Conservation (phyloP, 92 coral and sea anemone species). For the Hydrozoanthus gracilis region DNA sequence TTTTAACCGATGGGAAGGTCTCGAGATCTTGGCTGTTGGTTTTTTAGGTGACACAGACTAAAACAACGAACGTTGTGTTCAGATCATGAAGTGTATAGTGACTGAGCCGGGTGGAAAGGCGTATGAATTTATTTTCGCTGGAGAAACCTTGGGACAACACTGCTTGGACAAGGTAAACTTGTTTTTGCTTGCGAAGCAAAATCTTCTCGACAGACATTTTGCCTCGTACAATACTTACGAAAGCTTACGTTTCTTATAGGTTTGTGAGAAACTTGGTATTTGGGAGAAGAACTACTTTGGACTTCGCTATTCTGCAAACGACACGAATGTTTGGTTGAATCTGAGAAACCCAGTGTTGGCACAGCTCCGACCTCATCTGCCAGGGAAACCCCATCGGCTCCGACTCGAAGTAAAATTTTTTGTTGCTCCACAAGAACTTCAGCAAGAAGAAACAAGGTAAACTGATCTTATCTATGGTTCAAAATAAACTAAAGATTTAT, state of each 20-base stretch:
- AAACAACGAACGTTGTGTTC: constrained; percentile 21
- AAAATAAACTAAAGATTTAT: neutral
- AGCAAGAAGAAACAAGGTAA: constrained; percentile 97
- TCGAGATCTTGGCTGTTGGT: constrained; percentile 4
- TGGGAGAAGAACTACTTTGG: constrained; percentile 97
- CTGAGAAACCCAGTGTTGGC: constrained; percentile 94
- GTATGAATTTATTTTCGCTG: constrained; percentile 90
- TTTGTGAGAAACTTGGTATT: constrained; percentile 89
- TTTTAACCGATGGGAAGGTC: constrained; percentile 23
- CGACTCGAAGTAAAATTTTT: constrained; percentile 97
- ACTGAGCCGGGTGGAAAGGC: constrained; percentile 87
- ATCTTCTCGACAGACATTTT: neutral
- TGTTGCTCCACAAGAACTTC: constrained; percentile 98
- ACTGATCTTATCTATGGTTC: neutral
- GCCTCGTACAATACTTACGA: neutral
- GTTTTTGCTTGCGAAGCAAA: constrained; percentile 21
- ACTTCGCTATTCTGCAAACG: constrained; percentile 81
- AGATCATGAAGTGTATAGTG: constrained; percentile 84
- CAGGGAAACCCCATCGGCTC: constrained; percentile 98
- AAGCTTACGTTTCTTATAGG: constrained; percentile 53
- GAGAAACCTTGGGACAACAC: constrained; percentile 94
- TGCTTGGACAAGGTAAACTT: constrained; percentile 91
- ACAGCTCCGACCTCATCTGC: constrained; percentile 96
- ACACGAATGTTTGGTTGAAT: constrained; percentile 91
- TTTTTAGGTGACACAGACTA: constrained; percentile 30